phyloP scores from a whole-genome alignment of 2,888 invertebrate genomes.

The Apotomis capreana region DNA sequence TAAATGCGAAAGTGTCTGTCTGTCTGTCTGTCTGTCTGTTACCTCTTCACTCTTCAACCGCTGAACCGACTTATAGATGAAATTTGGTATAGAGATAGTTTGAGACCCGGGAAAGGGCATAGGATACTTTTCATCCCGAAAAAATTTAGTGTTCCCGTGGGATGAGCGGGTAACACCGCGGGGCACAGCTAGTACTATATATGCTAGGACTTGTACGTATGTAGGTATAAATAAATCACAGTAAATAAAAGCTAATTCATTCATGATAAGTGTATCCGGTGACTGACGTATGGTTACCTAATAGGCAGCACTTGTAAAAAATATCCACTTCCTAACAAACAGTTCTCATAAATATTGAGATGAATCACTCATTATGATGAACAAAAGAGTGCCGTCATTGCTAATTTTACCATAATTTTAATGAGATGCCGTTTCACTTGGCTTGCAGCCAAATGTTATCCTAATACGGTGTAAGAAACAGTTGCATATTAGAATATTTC shows the following conservation, averaged over 20 bases:
- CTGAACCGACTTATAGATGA: no score
- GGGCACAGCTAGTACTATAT: no score
- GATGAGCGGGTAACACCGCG: no score
- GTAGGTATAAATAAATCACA: no score
- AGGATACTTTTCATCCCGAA: no score
- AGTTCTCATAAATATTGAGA: slow-evolving; percentile 23
- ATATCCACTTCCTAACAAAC: slow-evolving; percentile 3
- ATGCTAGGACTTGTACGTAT: no score
- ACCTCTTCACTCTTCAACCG: no score
- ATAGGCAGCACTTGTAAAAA: background rate
- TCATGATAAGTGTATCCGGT: slow-evolving; percentile 5
- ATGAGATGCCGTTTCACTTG: slow-evolving; percentile 8
- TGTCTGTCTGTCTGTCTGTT: no score
- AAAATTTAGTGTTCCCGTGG: no score
- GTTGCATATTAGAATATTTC: background rate
- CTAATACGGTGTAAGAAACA: background rate
- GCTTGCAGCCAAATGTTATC: background rate
- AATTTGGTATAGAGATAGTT: no score
- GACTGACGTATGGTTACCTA: background rate
- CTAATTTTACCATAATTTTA: slow-evolving; percentile 37
- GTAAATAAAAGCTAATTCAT: background rate
- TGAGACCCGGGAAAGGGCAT: no score
- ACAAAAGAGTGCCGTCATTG: slow-evolving; percentile 35
- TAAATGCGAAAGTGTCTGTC: no score
- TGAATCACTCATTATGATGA: slow-evolving; percentile 31